phyloP scores from a whole-genome alignment of 2,888 invertebrate genomes.

The Macaria liturata region DNA sequence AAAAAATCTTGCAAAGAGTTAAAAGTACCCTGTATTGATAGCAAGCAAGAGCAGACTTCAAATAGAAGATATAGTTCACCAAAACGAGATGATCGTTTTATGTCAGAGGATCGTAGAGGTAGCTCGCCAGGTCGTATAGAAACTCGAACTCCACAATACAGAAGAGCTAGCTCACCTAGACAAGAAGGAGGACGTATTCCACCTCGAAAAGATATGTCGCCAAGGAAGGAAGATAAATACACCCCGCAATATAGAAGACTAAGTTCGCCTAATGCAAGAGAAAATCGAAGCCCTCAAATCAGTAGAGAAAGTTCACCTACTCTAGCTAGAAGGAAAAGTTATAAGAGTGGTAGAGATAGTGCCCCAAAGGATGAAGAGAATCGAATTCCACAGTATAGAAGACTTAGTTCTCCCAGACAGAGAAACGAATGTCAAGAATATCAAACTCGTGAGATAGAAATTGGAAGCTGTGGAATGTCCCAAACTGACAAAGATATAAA shows the following conservation, averaged over 20 bases:
- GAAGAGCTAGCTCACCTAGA: background rate
- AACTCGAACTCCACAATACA: background rate
- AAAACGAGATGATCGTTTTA: background rate
- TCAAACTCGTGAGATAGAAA: no score
- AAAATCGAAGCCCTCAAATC: no score
- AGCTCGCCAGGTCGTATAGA: background rate
- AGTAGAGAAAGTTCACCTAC: no score
- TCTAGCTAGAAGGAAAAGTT: no score
- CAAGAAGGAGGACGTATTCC: background rate
- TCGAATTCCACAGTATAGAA: no score
- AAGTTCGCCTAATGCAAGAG: background rate
- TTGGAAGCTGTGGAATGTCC: no score
- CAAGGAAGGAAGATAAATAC: background rate
- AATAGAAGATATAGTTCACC: background rate
- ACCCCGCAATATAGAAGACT: background rate
- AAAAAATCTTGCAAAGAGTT: no score
- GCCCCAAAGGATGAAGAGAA: no score
- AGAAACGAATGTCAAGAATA: no score
- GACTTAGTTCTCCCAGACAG: background rate
- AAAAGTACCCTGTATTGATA: no score
- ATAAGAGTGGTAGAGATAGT: no score
- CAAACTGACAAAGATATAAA: slow-evolving; percentile 1
- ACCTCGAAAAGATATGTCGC: background rate
- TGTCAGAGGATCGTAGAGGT: background rate
- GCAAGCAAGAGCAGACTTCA: no score